phyloP scores from a whole-genome alignment of 2,797 vertebrate species.

The Rhodeus uyekii region DNA sequence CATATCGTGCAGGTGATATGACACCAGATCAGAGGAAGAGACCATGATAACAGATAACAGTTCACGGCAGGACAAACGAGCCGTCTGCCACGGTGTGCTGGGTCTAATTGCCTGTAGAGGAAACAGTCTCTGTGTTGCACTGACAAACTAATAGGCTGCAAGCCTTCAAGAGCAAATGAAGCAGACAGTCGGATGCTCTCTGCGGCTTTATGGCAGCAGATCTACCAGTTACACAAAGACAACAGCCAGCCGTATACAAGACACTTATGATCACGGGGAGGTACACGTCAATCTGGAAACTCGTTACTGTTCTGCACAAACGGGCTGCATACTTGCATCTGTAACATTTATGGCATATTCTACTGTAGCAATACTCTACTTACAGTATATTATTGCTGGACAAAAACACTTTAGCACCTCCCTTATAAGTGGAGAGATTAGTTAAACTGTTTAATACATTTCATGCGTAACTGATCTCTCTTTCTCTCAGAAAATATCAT shows the following conservation, averaged over 20 bases:
- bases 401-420: background rate
- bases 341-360: background rate
- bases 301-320: background rate
- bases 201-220: background rate
- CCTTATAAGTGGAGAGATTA: background rate
- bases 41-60: conserved; percentile 36
- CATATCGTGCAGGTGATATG: conserved; percentile 11
- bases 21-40: conserved; percentile 21
- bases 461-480: background rate
- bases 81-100: background rate
- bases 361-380: background rate
- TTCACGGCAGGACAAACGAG: conserved; percentile 35
- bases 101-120: conserved; percentile 13
- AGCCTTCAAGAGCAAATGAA: conserved; percentile 12
- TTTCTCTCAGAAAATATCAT: no score
- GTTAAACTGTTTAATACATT: no score
- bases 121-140: conserved; percentile 8
- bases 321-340: background rate
- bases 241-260: background rate
- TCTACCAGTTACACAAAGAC: background rate
- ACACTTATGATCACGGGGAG: background rate
- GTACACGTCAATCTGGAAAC: background rate
- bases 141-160: conserved; percentile 25
- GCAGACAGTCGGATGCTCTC: background rate
- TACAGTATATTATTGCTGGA: background rate